Evolutionary conservation across 1,140 invertebrate genomes (phyloP).

Genomic region (Oryctes rhinoceros): DNA sequence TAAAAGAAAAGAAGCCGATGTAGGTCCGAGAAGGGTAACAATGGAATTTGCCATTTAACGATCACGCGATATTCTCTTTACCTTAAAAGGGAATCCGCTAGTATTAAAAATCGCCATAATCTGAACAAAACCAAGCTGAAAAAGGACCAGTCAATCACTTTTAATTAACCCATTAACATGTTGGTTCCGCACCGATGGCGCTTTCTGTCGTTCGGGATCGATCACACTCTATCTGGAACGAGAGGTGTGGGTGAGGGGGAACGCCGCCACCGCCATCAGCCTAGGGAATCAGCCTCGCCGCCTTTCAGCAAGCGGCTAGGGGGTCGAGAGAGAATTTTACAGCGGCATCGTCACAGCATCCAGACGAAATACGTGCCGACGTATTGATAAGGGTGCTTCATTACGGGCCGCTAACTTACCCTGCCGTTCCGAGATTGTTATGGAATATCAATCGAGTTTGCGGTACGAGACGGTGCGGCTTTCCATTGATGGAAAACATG

Average conservation of each 20-base stretch:
- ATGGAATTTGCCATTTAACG: no score
- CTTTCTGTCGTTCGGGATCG: constrained; percentile 20
- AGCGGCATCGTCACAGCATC: neutral
- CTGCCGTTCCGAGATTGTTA: neutral
- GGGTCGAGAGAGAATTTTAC: constrained; percentile 11
- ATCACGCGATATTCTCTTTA: no score
- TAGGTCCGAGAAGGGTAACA: no score
- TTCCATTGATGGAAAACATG: constrained; percentile 24
- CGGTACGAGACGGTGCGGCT: neutral
- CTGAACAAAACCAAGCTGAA: constrained; percentile 19
- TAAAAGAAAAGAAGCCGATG: no score
- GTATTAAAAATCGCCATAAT: neutral
- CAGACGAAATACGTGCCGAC: constrained; percentile 13
- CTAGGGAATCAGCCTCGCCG: neutral
- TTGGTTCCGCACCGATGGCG: constrained; percentile 17
- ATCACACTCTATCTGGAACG: constrained; percentile 15
- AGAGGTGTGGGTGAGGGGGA: neutral
- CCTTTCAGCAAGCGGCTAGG: neutral
- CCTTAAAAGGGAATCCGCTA: no score
- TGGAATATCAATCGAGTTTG: constrained; percentile 20
- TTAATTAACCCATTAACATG: constrained; percentile 35
- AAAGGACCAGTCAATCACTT: constrained; percentile 28
- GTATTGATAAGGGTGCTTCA: constrained; percentile 32
- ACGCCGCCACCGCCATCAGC: no score
- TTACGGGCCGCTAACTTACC: neutral